phyloP scores from a whole-genome alignment of 1,140 invertebrate species.

The Panulirus ornatus region DNA sequence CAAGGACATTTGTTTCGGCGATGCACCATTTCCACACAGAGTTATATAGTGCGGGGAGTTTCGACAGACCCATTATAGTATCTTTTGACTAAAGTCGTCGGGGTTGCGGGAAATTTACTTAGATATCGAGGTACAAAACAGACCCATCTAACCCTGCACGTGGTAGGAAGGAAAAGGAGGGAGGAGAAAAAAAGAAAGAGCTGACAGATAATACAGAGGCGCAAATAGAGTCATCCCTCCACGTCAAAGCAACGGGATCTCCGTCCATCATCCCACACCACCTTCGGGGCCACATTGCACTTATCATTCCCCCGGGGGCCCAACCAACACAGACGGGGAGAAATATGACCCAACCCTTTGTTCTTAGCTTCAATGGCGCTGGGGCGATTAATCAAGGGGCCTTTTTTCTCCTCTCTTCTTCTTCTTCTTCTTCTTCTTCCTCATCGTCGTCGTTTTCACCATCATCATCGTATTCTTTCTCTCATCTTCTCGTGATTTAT shows the following conservation, averaged over 20 bases:
- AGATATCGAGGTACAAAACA: no score
- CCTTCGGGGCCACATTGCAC: constrained; percentile 38
- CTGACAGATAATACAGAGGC: constrained; percentile 17
- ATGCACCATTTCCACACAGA: no score
- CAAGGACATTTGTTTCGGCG: no score
- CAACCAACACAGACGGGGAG: constrained; percentile 40
- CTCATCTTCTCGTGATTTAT: neutral
- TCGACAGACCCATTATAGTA: no score
- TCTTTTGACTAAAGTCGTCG: no score
- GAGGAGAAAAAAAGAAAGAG: neutral
- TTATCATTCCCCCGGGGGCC: constrained; percentile 47
- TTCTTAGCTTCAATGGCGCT: constrained; percentile 61
- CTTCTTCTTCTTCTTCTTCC: constrained; percentile 11
- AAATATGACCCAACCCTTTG: constrained; percentile 49
- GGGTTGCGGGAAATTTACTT: no score
- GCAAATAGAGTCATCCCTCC: constrained; percentile 50
- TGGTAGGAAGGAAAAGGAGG: no score
- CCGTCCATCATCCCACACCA: constrained; percentile 8
- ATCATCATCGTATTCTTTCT: neutral
- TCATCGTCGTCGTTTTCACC: neutral
- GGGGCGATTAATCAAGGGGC: constrained; percentile 52
- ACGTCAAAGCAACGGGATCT: neutral
- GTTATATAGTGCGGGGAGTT: no score
- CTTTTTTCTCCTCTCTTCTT: neutral
- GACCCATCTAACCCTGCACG: no score